Evolutionary conservation across 2,888 invertebrate species (phyloP).

Genomic region (Tetranychus truncatus): DNA sequence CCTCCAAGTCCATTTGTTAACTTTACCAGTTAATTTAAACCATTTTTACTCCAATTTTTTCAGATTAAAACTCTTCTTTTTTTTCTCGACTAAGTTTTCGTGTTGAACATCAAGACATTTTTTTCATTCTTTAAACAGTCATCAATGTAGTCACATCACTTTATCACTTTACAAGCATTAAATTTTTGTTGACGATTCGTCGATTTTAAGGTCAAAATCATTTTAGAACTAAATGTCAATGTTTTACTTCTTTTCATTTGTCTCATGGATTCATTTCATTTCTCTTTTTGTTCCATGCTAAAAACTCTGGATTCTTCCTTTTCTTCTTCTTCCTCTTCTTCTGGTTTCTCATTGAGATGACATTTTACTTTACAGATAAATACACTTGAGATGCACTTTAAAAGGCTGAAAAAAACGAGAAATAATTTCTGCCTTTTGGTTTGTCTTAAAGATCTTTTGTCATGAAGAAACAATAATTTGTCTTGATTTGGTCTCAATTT

Average conservation of each 20-base stretch:
- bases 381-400: not conserved
- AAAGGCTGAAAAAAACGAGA: not conserved
- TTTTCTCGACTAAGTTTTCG: too few relatives aligned
- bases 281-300: not conserved
- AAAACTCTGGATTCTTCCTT: not conserved
- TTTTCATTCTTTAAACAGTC: too few relatives aligned
- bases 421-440: not conserved
- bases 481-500: not conserved
- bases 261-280: not conserved
- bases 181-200: not conserved
- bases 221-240: not conserved
- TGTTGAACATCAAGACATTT: too few relatives aligned
- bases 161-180: too few relatives aligned
- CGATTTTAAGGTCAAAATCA: not conserved
- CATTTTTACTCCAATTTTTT: too few relatives aligned
- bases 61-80: too few relatives aligned
- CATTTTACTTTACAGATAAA: constrained; percentile 1
- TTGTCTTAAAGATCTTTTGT: not conserved
- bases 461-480: not conserved
- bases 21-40: too few relatives aligned
- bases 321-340: not conserved
- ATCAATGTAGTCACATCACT: too few relatives aligned
- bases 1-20: too few relatives aligned
- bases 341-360: not conserved
- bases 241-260: not conserved